phyloP scores from a whole-genome alignment of 2,888 invertebrate genomes.

The Lypha dubia region DNA sequence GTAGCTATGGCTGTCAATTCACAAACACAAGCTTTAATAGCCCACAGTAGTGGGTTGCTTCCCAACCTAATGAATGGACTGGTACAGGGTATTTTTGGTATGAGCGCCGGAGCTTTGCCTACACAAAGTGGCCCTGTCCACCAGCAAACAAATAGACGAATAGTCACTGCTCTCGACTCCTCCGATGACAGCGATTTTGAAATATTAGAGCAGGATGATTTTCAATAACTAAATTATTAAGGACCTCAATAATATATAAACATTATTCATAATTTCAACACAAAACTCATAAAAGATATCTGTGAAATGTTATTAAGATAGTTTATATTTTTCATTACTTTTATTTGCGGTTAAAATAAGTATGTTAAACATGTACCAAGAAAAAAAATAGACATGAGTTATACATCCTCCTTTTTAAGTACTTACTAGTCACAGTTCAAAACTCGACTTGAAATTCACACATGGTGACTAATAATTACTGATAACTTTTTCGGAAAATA shows the following conservation, averaged over 20 bases:
- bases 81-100: constrained; percentile 76
- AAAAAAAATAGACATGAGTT: too few species aligned
- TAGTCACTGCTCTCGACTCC: constrained; percentile 77
- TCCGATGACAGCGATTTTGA: constrained; percentile 83
- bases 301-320: constrained; percentile 50
- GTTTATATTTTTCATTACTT: constrained; percentile 12
- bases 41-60: constrained; percentile 75
- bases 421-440: too few species aligned
- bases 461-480: too few species aligned
- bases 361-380: constrained; percentile 32
- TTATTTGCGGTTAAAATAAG: constrained; percentile 32
- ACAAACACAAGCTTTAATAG: constrained; percentile 76
- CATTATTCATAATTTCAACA: constrained; percentile 32
- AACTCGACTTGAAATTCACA: too few species aligned
- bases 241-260: background rate
- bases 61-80: constrained; percentile 79
- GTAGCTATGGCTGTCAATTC: constrained; percentile 69
- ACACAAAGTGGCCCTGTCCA: constrained; percentile 38
- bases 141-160: constrained; percentile 71
- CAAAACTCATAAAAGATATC: constrained; percentile 37
- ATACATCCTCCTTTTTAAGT: too few species aligned
- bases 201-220: constrained; percentile 82
- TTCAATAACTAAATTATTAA: constrained; percentile 75
- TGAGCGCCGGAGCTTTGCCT: constrained; percentile 5
- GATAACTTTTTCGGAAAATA: too few species aligned